phyloP scores from a whole-genome alignment of 2,113 vertebrate genomes.

The Micromys minutus region DNA sequence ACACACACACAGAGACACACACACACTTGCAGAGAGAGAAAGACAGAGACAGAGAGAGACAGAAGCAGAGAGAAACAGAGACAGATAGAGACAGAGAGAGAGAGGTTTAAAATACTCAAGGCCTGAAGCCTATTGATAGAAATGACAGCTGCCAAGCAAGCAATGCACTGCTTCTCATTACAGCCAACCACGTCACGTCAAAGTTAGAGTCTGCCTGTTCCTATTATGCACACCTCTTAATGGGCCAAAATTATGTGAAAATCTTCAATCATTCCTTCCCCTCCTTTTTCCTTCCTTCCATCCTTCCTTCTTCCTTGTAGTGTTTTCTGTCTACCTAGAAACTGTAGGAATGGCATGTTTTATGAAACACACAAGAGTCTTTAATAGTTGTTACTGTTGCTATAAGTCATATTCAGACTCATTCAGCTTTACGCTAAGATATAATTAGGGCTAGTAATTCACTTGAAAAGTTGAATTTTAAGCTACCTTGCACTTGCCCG shows the following conservation, averaged over 20 bases:
- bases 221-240: constrained; percentile 75
- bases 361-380: constrained; percentile 65
- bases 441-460: constrained; percentile 60
- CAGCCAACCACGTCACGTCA: constrained; percentile 72
- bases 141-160: neutral
- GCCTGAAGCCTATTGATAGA: constrained; percentile 45
- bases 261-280: constrained; percentile 58
- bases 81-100: neutral
- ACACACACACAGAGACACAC: neutral
- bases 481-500: constrained; percentile 13
- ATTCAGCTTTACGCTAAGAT: constrained; percentile 54
- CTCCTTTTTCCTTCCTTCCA: constrained; percentile 45
- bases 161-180: constrained; percentile 73
- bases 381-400: constrained; percentile 36
- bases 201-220: constrained; percentile 76
- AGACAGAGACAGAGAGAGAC: no score
- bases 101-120: constrained; percentile 49
- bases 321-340: constrained; percentile 79
- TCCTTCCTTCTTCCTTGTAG: constrained; percentile 56
- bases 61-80: neutral
- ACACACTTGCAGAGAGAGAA: no score
- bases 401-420: constrained; percentile 39
- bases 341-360: constrained; percentile 77
- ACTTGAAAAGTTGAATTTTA: constrained; percentile 57
- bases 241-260: constrained; percentile 76